Conservation (phyloP, 2,888 invertebrate genomes). For the Brenthis ino region DNA sequence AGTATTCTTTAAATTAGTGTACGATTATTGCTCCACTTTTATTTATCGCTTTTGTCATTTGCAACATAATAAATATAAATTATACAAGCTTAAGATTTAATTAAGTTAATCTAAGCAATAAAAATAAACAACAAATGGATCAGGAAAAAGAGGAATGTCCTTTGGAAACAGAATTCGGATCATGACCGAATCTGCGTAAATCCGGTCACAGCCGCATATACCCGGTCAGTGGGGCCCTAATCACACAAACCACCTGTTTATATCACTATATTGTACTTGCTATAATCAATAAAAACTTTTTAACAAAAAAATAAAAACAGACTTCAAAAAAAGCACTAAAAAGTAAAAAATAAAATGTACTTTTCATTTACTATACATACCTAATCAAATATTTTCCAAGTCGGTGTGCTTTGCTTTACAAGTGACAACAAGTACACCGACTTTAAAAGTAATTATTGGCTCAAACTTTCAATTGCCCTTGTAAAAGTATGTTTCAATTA, state of each 20-base stretch:
- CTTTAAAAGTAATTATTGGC: neutral
- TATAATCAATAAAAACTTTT: too few relatives aligned
- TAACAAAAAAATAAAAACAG: too few relatives aligned
- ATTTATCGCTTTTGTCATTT: too few relatives aligned
- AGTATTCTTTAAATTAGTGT: too few relatives aligned
- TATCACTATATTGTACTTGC: neutral
- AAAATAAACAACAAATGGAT: constrained; percentile 2
- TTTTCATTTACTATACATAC: too few relatives aligned
- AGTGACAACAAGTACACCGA: neutral
- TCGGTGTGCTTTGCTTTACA: too few relatives aligned
- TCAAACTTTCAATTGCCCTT: neutral
- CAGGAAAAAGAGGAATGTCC: neutral
- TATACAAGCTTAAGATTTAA: neutral
- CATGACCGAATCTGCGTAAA: constrained; percentile 9
- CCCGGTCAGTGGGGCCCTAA: constrained; percentile 5
- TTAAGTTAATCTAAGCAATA: neutral
- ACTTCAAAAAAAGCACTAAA: too few relatives aligned
- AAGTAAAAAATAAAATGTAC: too few relatives aligned
- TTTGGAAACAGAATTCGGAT: constrained; percentile 6
- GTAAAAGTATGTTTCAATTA: neutral
- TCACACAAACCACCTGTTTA: constrained; percentile 11
- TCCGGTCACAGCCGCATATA: constrained; percentile 10
- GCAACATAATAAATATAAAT: too few relatives aligned
- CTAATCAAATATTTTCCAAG: too few relatives aligned
- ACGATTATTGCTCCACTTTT: too few relatives aligned